Evolutionary conservation across 2,113 vertebrate genomes (phyloP), one percentile per base, ranked within the genome.

Genomic region (Sceloporus tristichus): DNA sequence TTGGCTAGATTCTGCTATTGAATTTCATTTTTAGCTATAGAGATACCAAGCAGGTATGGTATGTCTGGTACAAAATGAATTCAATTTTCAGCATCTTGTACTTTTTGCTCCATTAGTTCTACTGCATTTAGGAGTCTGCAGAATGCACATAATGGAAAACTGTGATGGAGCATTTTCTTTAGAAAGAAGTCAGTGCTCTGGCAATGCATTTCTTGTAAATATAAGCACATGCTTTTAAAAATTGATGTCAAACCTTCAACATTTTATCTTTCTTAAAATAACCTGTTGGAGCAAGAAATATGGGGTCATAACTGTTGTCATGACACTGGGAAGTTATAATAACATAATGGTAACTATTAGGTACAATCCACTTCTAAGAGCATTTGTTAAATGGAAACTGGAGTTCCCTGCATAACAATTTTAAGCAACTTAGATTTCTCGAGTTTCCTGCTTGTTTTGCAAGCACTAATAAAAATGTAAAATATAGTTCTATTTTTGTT

Each of bases 51-150:
- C 2, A 88, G 89, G 54, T n/a, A 90, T 93, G 89, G 88, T 91
- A 56, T 80, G 92, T 92, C 79, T 34, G 86, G 40, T 80, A 18
- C 19, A 56, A 75, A 87, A 93, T 94, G 93, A 90, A 86, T 92
- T 92, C 92, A 92, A 94, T 95, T 91, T 85, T 29, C 75, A 86
- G 88, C 93, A 91, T 87, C 91, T 91, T 89, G 86, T 89, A 92
- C 88, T 95, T 94, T 86, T 90, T 23, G 94, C 91, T 94, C 94
- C 92, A 84, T 95, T 93, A 94, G 91, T 91, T 94, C 93, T 94
- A 73, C 73, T 65, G 73, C 94, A 85, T 62, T 93, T 87, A 90
- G 59, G 84, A 86, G 54, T 90, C 40, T 0, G 27, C 40, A 92
- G 95, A 96, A 95, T 82, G 87, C 74, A 1, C 82, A 82, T 91